Evolutionary conservation across 2,113 vertebrate genomes (phyloP), one percentile per base, ranked within the genome.

Genomic region (Mesitornis unicolor): DNA sequence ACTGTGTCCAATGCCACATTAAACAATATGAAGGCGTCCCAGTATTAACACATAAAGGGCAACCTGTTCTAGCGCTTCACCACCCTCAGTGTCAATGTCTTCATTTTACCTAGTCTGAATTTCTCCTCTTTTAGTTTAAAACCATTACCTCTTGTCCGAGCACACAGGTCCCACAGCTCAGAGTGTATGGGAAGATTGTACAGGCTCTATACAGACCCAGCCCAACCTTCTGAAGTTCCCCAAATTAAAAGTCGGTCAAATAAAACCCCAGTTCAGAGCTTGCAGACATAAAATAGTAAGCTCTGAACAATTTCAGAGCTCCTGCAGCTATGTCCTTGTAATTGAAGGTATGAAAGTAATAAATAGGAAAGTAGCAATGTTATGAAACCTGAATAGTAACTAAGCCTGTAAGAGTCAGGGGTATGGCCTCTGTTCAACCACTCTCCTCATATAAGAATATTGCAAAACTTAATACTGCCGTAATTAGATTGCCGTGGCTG

Each of bases 61-160:
- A 84, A 26, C 38, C 6, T 54, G 29, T 40, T 21, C n/a, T 20
- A 47, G 5, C 13, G 57, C 26, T 67, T 45, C n/a, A 80, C 17
- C 40, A 79, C 8, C 16, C 17, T 25, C 19, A 25, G 2, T 0
- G 0, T 10, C 15, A 74, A 4, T 11, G 10, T n/a, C 56, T 29
- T 28, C 35, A 35, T 59, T 38, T 1, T 12, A 10, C 16, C 13
- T 36, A 17, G 18, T 26, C 60, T 50, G 35, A 57, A 54, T n/a
- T 21, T 20, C 5, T 6, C 5, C 20, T 54, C 31, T 54, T 43
- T 28, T 8, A 36, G 11, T 45, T 69, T 40, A 69, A 78, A 85
- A 33, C 9, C 4, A 43, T 50, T 31, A 26, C 24, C 5, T 48
- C 18, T n/a, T 50, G 33, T 24, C 21, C 40, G 17, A 11, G 10